phyloP scores from a whole-genome alignment of 2,113 vertebrate genomes.

The Pteropus alecto region DNA sequence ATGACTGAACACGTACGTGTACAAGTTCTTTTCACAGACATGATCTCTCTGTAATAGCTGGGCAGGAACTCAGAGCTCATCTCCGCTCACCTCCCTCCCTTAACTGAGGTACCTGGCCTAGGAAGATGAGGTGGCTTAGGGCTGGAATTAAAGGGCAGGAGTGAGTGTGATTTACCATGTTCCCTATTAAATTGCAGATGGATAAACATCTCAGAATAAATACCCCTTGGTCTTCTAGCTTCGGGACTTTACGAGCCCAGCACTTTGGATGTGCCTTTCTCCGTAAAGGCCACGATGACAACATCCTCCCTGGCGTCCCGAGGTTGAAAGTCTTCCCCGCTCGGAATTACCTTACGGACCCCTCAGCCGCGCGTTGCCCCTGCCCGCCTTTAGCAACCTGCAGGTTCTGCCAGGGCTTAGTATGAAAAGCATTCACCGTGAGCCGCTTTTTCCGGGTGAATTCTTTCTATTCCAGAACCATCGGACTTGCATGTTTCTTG shows the following conservation, averaged over 20 bases:
- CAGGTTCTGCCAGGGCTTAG: background rate
- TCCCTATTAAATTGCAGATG: constrained; percentile 49
- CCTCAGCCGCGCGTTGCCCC: background rate
- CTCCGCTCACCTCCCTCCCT: background rate
- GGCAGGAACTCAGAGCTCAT: background rate
- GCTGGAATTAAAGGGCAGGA: background rate
- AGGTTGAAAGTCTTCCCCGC: background rate
- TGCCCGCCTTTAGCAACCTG: background rate
- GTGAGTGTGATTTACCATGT: constrained; percentile 35
- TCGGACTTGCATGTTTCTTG: background rate
- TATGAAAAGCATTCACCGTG: background rate
- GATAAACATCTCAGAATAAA: constrained; percentile 30
- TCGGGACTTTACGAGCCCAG: background rate
- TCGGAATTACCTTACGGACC: background rate
- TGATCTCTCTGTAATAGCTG: background rate
- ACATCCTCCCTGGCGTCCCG: background rate
- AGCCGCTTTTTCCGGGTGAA: background rate
- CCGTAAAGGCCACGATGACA: background rate
- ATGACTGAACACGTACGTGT: background rate
- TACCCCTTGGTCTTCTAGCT: background rate
- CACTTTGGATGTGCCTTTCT: constrained; percentile 10
- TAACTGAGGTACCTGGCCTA: background rate
- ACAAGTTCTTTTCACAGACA: background rate
- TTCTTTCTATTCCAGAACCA: background rate
- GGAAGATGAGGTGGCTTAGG: background rate